Base-by-base conservation (phyloP, 2,113 vertebrate species). In the Scopus umbretta region DNA sequence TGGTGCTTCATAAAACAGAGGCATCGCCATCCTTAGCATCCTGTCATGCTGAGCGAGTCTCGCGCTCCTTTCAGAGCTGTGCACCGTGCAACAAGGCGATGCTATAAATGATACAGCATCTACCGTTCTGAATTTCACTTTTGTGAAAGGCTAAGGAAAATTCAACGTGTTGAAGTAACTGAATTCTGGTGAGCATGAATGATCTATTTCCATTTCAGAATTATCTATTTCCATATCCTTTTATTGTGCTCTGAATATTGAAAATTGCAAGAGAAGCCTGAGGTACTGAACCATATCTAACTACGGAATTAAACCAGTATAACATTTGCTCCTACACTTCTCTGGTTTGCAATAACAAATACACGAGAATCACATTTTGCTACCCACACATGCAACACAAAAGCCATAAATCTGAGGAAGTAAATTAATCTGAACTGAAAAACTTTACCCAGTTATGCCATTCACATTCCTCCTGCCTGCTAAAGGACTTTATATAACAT, bases 401-500 rank as follows among this genome's bases (percentile, higher is more conserved):
- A 98, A 98, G 94, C 97, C 96, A 91, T 96, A 94, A 96, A 97
- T 96, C 95, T 71, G 93, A 96, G 95, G 96, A 96, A 96, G 88
- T 96, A 93, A 95, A 95, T 96, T 91, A 91, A 96, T 97, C 96
- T 94, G 92, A 96, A 95, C 67, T 55, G 93, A 97, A 91, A 71
- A 94, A 96, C 91, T 98, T 97, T 92, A 95, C 97, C 81, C 93
- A 93, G 84, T 96, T 96, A 97, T 58, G 97, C 96, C 97, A 98
- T 98, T 98, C 97, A 94, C 98, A 98, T 98, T 98, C 97, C 97
- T 98, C 96, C 98, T 91, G 97, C 96, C 97, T 97, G 97, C 97
- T 96, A 81, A 96, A 97, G 97, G 97, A 97, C 97, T 97, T 97
- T 45, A 59, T 91, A 78, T 49, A 96, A 98, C 97, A 96, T 96